Evolutionary conservation across 2,113 vertebrate genomes (phyloP), one percentile per base, ranked within the genome.

Genomic region (Calcarius ornatus): DNA sequence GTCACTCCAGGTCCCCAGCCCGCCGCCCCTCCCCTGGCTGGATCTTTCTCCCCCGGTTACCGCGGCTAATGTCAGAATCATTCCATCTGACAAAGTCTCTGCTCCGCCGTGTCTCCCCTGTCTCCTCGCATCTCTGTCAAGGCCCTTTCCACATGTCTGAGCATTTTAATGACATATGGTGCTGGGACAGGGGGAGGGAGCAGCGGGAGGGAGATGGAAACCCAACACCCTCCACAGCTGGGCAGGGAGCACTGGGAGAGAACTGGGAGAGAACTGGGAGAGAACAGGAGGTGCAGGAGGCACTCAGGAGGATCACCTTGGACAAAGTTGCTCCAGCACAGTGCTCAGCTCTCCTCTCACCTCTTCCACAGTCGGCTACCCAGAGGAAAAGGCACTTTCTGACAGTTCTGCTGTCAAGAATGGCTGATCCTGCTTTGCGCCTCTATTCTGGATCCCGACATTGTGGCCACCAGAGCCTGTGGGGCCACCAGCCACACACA

Each of bases 121-220:
- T 98, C 98, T 98, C 86, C 96, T 97, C 95, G 61, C 90, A 97
- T 98, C 97, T 98, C 96, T 91, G 95, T 98, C 98, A 98, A 96
- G 85, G 86, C 96, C 95, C 87, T 98, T 98, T 98, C 97, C 97
- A 98, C 98, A 94, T 87, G 96, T 97, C 97, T 98, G 97, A 98
- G 96, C 98, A 97, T 97, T 98, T 98, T 97, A 97, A 97, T 98
- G 98, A 97, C 98, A 98, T 98, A 98, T 97, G 97, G 97, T 98
- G 98, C 93, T 96, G 87, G 86, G 86, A 96, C 88, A 65, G 72
- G 75, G 91, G 85, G 64, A 86, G 80, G 92, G 88, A 35, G 68
- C 86, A 84, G 89, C 37, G 51, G 63, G 47, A 86, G 80, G 88
- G 93, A 23, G 47, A 59, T 0, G 0, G 19, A 21, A 56, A 65